Evolutionary conservation across 2,113 vertebrate genomes (phyloP).

Genomic region (Gambusia holbrooki): DNA sequence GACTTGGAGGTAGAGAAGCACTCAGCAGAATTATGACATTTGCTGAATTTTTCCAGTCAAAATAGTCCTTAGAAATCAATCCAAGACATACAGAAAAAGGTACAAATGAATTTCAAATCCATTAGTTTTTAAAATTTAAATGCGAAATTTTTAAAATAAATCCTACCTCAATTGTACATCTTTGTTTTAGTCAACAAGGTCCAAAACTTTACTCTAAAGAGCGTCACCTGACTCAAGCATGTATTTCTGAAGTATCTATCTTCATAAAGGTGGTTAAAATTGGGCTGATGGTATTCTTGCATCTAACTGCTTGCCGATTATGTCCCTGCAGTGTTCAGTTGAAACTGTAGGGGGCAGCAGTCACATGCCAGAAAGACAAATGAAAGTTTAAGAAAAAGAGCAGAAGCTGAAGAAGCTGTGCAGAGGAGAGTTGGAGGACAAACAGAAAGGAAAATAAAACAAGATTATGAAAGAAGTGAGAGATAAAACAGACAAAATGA

Average conservation of each 20-base stretch:
- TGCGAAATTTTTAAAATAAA: neutral
- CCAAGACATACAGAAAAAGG: neutral
- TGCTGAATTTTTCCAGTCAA: neutral
- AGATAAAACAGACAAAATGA: neutral
- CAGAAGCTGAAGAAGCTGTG: neutral
- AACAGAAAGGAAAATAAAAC: neutral
- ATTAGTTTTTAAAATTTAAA: neutral
- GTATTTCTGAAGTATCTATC: neutral
- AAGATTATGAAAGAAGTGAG: neutral
- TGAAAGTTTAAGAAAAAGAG: neutral
- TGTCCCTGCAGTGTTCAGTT: neutral
- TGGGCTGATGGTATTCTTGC: neutral
- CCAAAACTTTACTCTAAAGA: neutral
- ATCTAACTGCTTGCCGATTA: neutral
- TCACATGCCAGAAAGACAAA: conserved; percentile 6
- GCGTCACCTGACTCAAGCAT: neutral
- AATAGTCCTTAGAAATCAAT: neutral
- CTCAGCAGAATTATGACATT: neutral
- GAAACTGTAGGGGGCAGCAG: conserved; percentile 83
- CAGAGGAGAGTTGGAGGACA: neutral
- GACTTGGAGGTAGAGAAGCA: neutral
- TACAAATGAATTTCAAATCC: neutral
- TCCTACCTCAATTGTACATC: neutral
- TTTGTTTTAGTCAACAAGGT: neutral
- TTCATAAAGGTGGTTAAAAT: neutral